These are phyloP conservation scores for Lordiphosa mommai DNA, from an alignment of 1,140 invertebrate genomes.

Conservation along the genomic window DNA sequence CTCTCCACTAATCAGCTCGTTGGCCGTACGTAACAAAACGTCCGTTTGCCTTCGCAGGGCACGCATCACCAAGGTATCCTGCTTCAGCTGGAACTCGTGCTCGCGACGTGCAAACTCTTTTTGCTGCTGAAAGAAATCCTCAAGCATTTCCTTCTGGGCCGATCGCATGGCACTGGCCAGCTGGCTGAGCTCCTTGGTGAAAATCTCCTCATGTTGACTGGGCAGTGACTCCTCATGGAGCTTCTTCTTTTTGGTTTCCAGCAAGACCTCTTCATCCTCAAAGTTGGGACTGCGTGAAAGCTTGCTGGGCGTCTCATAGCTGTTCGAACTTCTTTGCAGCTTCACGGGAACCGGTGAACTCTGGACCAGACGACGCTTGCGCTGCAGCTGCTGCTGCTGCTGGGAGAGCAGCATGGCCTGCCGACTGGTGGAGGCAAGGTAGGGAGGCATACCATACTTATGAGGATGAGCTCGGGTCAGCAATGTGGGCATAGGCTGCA, in stretches of 20 bases:
- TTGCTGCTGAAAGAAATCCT: slow-evolving; percentile 64
- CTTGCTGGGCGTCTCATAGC: slow-evolving; percentile 7
- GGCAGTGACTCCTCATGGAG: slow-evolving; percentile 15
- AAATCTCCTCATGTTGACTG: slow-evolving; percentile 31
- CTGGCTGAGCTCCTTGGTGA: slow-evolving; percentile 53
- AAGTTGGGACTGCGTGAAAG: background rate
- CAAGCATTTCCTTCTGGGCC: slow-evolving; percentile 60
- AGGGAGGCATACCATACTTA: slow-evolving; percentile 20
- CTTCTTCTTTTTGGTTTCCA: slow-evolving; percentile 14
- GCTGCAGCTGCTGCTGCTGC: slow-evolving; percentile 22
- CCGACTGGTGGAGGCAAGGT: slow-evolving; percentile 39
- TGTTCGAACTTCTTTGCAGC: slow-evolving; percentile 42
- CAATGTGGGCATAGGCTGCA: background rate
- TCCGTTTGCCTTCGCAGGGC: slow-evolving; percentile 61
- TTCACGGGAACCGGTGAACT: slow-evolving; percentile 47
- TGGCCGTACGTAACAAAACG: slow-evolving; percentile 42
- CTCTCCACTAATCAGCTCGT: slow-evolving; percentile 10
- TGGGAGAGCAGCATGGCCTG: slow-evolving; percentile 43
- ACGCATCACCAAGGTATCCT: slow-evolving; percentile 57
- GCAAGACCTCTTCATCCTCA: background rate
- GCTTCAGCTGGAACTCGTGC: slow-evolving; percentile 67
- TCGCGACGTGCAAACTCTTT: slow-evolving; percentile 58
- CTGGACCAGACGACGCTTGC: slow-evolving; percentile 43
- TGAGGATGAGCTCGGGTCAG: slow-evolving; percentile 26
- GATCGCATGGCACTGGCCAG: slow-evolving; percentile 45